Percentiles rank a stretch among this genome's conserved stretches.
Conservation (phyloP, 2,113 vertebrate species). For the Hemiprocne comata region DNA sequence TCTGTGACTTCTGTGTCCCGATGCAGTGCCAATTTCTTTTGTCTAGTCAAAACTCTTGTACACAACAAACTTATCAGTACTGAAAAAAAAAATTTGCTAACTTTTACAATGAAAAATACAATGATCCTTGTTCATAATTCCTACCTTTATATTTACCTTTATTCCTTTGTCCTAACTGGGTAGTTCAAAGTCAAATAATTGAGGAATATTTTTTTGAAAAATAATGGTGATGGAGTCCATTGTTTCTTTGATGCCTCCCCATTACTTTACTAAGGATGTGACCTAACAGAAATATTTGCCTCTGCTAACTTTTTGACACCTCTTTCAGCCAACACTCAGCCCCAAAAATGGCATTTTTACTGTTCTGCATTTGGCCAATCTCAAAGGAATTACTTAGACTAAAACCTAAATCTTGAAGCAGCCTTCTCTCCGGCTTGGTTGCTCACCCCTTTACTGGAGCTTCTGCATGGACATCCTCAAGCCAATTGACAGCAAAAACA, state of each 20-base stretch:
- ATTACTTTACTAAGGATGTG: background rate
- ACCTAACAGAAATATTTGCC: background rate
- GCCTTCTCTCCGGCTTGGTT: background rate
- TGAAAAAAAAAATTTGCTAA: background rate
- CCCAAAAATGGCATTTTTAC: too few relatives aligned
- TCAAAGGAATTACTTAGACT: background rate
- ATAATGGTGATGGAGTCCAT: background rate
- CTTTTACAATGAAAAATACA: background rate
- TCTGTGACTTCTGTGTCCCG: background rate
- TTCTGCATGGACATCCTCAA: background rate
- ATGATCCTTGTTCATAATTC: background rate
- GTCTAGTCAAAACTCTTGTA: background rate
- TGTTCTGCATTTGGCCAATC: background rate
- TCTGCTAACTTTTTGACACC: background rate
- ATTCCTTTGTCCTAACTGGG: background rate
- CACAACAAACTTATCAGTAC: background rate
- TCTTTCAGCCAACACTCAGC: background rate
- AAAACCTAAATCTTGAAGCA: background rate
- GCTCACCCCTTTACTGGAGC: background rate
- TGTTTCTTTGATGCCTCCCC: background rate
- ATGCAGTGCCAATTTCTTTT: background rate
- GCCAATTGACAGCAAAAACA: background rate
- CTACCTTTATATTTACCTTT: background rate
- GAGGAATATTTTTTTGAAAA: background rate
- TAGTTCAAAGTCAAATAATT: background rate